A percentile compares a stretch with the other conserved stretches of the same genome.
Evolutionary conservation across 2,113 vertebrate genomes (phyloP).

Genomic region (Artemisiospiza belli): DNA sequence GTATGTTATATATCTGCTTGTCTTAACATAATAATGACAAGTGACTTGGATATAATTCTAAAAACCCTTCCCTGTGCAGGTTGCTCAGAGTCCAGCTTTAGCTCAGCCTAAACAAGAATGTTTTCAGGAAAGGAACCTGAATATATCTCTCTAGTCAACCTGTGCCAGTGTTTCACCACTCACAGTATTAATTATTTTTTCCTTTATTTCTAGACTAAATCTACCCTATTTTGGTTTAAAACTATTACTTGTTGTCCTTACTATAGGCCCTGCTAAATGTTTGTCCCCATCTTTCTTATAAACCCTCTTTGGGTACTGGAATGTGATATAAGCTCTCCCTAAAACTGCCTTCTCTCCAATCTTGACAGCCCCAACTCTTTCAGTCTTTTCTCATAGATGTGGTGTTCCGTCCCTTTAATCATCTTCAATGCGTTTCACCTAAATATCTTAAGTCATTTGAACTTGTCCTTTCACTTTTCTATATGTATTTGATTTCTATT

Average conservation of each 20-base stretch:
- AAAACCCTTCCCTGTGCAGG: neutral
- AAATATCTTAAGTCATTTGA: neutral
- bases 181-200: rapidly evolving
- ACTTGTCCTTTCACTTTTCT: neutral
- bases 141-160: neutral
- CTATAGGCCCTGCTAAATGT: neutral
- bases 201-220: neutral
- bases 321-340: neutral
- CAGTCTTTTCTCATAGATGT: neutral
- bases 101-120: neutral
- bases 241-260: rapidly evolving
- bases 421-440: neutral
- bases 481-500: neutral
- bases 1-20: neutral
- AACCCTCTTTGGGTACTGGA: neutral
- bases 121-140: neutral
- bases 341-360: neutral
- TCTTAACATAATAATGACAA: neutral
- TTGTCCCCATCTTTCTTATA: neutral
- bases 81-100: neutral
- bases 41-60: neutral
- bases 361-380: neutral
- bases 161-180: neutral
- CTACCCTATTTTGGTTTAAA: neutral
- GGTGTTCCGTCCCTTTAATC: rapidly evolving